phyloP scores from a whole-genome alignment of 2,888 invertebrate genomes.

The Eucera pruinosa region DNA sequence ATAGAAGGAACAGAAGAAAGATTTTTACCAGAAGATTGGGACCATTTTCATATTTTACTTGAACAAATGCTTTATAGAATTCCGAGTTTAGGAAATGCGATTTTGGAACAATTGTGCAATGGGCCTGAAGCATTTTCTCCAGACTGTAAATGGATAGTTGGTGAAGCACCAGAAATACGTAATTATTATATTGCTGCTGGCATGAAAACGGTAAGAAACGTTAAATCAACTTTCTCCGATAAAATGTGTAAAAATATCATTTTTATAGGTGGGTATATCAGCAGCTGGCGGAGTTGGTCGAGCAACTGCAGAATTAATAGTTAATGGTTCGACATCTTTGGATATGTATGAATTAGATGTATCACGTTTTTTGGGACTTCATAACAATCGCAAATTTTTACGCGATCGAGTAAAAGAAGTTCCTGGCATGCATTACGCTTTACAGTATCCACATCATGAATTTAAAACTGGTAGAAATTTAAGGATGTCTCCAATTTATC shows the following conservation, averaged over 20 bases:
- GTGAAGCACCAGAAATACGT: constrained; percentile 95
- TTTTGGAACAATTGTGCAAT: constrained; percentile 92
- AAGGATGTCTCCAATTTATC: constrained; percentile 97
- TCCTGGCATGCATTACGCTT: constrained; percentile 93
- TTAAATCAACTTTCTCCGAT: background rate
- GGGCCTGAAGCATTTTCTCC: constrained; percentile 98
- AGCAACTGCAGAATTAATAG: constrained; percentile 94
- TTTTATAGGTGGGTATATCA: constrained; percentile 91
- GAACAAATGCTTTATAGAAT: constrained; percentile 94
- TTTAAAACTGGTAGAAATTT: constrained; percentile 95
- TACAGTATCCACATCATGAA: constrained; percentile 94
- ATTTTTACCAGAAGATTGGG: constrained; percentile 95
- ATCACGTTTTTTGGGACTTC: constrained; percentile 94
- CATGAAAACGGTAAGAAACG: constrained; percentile 91
- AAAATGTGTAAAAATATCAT: constrained; percentile 12
- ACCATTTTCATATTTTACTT: constrained; percentile 96
- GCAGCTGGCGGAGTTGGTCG: constrained; percentile 98
- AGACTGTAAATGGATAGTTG: constrained; percentile 97
- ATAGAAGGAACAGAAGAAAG: constrained; percentile 87
- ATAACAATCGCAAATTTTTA: constrained; percentile 97
- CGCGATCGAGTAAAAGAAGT: constrained; percentile 96
- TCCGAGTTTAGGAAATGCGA: constrained; percentile 90
- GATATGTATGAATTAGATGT: constrained; percentile 96
- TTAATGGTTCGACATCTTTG: constrained; percentile 91
- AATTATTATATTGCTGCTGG: constrained; percentile 92